Base-by-base conservation (phyloP, 2,797 vertebrate genomes). In the Paedocypris micromegethes region DNA sequence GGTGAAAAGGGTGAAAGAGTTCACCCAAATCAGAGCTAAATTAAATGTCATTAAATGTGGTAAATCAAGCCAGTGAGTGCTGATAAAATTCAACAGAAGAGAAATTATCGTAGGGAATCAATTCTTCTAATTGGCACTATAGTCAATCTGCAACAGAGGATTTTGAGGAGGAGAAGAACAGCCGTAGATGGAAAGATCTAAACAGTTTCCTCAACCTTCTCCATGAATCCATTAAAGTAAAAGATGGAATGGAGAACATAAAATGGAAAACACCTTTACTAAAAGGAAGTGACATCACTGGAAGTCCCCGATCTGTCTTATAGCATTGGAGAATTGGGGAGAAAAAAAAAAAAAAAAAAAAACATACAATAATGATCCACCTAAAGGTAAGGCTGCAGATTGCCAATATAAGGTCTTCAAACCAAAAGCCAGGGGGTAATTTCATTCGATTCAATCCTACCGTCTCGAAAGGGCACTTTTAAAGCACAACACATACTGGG, bases 401-500 rank as follows among this genome's bases (percentile, higher is more conserved):
- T 49, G 47, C 53, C 37, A 44, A 60, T 38, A 58, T n/a, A 49
- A 74, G 59, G 59, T 70, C 52, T 70, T 57, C 37, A 44, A 42
- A 44, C 68, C 8, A 57, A 72, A 71, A 68, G 9, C 54, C 49
- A 64, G 64, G 51, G 66, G 60, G 63, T 64, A 53, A 60, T 62
- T 65, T 50, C 57, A 48, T 54, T 70, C 75, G 38, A 47, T 58
- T 58, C 43, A 42, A 50, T 63, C 60, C 58, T 49, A 44, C 6
- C 37, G 40, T 57, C 66, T 66, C 46, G 6, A 49, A 48, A 66
- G 42, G 37, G 44, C 60, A 54, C 69, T 72, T 69, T 68, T 72
- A 60, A 67, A 61, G 66, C 45, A 72, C 70, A 58, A 70, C 58
- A 58, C 55, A 63, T 55, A 60, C 64, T 55, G 53, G 58, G 59